These are phyloP conservation scores for Drosophila subobscura DNA, from an alignment of 1,140 invertebrate species.

Conservation along the genomic window DNA sequence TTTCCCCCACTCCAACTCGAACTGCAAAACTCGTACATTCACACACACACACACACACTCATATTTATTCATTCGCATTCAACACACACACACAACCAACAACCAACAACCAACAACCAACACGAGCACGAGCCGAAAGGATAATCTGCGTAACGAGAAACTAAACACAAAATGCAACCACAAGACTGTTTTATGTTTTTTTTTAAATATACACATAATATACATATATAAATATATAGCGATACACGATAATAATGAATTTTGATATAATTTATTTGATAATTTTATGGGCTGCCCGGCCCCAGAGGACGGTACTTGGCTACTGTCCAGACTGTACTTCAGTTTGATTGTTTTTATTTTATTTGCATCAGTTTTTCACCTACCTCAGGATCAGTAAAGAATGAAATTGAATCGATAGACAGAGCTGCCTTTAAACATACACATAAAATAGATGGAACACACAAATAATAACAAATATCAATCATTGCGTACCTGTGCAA, in stretches of 20 bases:
- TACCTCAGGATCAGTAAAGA: conserved; percentile 47
- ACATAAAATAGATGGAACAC: conserved; percentile 1
- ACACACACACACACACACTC: conserved; percentile 33
- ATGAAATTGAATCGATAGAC: conserved; percentile 50
- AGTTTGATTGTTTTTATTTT: conserved; percentile 37
- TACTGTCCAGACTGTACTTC: conserved; percentile 51
- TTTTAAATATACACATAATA: conserved; percentile 32
- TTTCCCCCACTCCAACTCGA: conserved; percentile 26
- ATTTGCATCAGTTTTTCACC: conserved; percentile 23
- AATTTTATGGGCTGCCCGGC: conserved; percentile 24
- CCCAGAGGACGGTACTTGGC: conserved; percentile 30
- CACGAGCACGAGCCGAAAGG: conserved; percentile 1
- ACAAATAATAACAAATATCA: conserved; percentile 3
- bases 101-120: too few species aligned
- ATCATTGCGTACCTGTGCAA: conserved; percentile 79
- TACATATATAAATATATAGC: conserved; percentile 14
- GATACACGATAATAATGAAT: conserved; percentile 31
- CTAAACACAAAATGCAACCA: conserved; percentile 83
- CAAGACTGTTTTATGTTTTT: conserved; percentile 80
- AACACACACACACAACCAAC: conserved; percentile 13
- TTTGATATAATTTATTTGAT: conserved; percentile 61
- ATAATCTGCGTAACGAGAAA: conserved; percentile 63
- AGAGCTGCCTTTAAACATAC: conserved; percentile 34
- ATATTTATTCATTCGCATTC: conserved; percentile 69
- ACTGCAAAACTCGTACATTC: conserved; percentile 46